phyloP scores from a whole-genome alignment of 1,140 invertebrate genomes.

The Zelostemma sp. region DNA sequence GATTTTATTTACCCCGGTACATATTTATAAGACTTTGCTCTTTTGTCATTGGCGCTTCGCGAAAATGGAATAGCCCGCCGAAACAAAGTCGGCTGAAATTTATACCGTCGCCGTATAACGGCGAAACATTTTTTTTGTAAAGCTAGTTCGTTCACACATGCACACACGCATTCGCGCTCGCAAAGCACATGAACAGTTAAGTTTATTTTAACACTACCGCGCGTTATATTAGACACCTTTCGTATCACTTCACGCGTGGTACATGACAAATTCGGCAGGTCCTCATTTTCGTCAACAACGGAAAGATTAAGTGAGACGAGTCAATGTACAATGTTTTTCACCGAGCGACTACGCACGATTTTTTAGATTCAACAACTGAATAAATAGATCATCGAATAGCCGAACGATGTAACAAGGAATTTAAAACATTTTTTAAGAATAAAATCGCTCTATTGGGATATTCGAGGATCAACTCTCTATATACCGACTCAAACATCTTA shows the following conservation, averaged over 20 bases:
- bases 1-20: not conserved
- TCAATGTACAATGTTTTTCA: too few species aligned
- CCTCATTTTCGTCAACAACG: not conserved
- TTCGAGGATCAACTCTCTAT: too few species aligned
- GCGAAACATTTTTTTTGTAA: constrained; percentile 21
- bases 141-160: constrained; percentile 24
- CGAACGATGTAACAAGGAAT: too few species aligned
- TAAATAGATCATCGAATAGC: too few species aligned
- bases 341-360: too few species aligned
- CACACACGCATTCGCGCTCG: not conserved
- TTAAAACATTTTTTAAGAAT: too few species aligned
- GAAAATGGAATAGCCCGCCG: not conserved
- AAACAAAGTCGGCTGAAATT: constrained; percentile 17
- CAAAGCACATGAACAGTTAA: not conserved
- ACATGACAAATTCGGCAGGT: constrained; percentile 8
- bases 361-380: too few species aligned
- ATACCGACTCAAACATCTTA: too few species aligned
- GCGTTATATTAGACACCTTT: not conserved
- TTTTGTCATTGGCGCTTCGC: constrained; percentile 1
- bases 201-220: not conserved
- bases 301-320: not conserved
- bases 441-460: too few species aligned
- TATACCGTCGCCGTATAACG: not conserved
- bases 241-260: not conserved
- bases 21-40: not conserved